A percentile compares a stretch with the other conserved stretches of the same genome.
phyloP scores from a whole-genome alignment of 1,140 invertebrate species.

The Drosophila kohkoa region DNA sequence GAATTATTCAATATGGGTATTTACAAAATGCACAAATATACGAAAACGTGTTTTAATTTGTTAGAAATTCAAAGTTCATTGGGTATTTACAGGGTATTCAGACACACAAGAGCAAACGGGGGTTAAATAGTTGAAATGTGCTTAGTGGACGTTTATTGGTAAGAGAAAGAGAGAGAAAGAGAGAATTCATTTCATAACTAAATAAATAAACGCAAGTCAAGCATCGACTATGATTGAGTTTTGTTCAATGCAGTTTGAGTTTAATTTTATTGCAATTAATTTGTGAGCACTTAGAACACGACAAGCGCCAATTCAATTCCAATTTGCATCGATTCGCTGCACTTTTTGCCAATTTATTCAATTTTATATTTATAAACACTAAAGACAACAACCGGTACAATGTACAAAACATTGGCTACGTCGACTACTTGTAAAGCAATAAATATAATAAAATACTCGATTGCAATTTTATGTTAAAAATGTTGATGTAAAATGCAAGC shows the following conservation, averaged over 20 bases:
- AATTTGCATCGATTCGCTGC: neutral
- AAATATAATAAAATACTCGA: constrained; percentile 38
- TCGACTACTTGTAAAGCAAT: constrained; percentile 49
- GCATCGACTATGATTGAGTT: neutral
- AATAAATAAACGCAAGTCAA: neutral
- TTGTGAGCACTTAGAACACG: neutral
- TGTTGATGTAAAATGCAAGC: constrained; percentile 46
- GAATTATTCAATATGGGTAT: constrained; percentile 33
- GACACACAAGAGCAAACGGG: too few species aligned
- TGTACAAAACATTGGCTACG: constrained; percentile 28
- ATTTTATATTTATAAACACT: constrained; percentile 2
- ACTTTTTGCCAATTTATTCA: neutral
- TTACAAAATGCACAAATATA: constrained; percentile 60
- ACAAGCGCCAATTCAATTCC: constrained; percentile 22
- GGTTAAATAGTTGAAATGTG: neutral
- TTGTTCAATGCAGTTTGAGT: neutral
- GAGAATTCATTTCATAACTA: neutral
- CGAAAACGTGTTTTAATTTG: constrained; percentile 20
- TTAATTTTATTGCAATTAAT: constrained; percentile 2
- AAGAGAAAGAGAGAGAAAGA: too few species aligned
- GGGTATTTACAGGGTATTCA: constrained; percentile 27
- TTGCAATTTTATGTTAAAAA: constrained; percentile 35
- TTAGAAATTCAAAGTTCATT: constrained; percentile 32
- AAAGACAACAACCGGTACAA: constrained; percentile 5
- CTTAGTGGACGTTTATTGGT: neutral